Conservation (phyloP, 2,113 vertebrate species). For the Tyto alba region DNA sequence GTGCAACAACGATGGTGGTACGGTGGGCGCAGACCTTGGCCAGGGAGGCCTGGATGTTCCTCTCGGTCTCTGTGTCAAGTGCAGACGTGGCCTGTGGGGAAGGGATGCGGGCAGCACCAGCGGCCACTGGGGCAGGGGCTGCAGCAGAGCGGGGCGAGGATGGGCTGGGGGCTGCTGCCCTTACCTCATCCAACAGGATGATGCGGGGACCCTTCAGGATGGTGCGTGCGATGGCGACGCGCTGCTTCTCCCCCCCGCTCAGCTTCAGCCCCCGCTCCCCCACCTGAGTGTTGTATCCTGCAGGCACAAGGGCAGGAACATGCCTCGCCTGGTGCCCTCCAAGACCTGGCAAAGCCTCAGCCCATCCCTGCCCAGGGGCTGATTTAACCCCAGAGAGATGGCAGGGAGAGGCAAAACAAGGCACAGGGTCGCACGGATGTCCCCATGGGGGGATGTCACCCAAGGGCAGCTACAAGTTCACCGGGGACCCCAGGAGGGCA, state of each 20-base stretch:
- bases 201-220: slow-evolving; percentile 92
- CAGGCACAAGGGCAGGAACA: not conserved
- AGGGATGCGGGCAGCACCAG: not conserved
- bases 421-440: not conserved
- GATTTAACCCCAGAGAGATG: not conserved
- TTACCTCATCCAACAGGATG: slow-evolving; percentile 93
- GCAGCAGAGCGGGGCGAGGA: not conserved
- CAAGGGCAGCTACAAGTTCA: not conserved
- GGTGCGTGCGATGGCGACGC: slow-evolving; percentile 92
- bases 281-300: slow-evolving; percentile 92
- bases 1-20: slow-evolving; percentile 91
- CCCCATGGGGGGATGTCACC: not conserved
- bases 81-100: slow-evolving; percentile 87
- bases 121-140: not conserved
- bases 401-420: not conserved
- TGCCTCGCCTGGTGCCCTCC: not conserved
- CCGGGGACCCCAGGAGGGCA: not conserved
- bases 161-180: not conserved
- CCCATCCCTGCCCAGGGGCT: not conserved
- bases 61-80: slow-evolving; percentile 90
- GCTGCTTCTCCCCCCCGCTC: slow-evolving; percentile 96
- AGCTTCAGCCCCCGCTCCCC: slow-evolving; percentile 95
- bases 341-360: not conserved
- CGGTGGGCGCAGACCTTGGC: slow-evolving; percentile 85
- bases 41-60: slow-evolving; percentile 93